Conservation (phyloP, 2,888 invertebrate species). For the Neria commutata region DNA sequence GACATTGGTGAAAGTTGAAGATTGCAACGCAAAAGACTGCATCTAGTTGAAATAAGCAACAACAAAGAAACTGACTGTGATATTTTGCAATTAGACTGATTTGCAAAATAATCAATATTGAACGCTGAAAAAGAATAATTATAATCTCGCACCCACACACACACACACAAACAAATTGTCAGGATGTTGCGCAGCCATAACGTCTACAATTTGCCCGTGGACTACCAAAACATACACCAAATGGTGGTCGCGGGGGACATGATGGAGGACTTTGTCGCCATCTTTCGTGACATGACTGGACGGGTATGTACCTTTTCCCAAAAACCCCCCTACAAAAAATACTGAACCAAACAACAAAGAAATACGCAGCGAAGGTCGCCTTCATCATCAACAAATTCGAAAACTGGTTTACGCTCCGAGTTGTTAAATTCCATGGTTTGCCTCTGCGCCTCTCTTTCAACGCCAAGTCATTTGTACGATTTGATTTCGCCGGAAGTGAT, state of each 20-base stretch:
- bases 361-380: too few species aligned
- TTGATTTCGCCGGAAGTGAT: too few species aligned
- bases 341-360: too few species aligned
- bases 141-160: too few species aligned
- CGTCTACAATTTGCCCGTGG: constrained; percentile 68
- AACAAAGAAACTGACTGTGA: constrained; percentile 12
- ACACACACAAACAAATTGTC: constrained; percentile 12
- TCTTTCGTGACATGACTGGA: constrained; percentile 72
- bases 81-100: constrained; percentile 4
- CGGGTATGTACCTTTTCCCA: constrained; percentile 69
- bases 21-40: constrained; percentile 1
- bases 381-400: too few species aligned
- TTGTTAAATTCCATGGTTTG: too few species aligned
- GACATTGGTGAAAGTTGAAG: constrained; percentile 33
- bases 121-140: too few species aligned
- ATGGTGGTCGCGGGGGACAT: constrained; percentile 71
- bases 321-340: too few species aligned
- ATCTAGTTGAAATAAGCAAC: background rate
- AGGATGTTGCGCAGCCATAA: constrained; percentile 54
- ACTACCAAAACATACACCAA: constrained; percentile 66
- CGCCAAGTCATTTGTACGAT: too few species aligned
- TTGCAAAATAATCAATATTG: background rate
- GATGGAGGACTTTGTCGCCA: constrained; percentile 74
- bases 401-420: too few species aligned
- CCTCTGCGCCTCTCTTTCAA: too few species aligned